These are phyloP conservation scores for Procavia capensis DNA, from an alignment of 2,113 vertebrate genomes.

Conservation along the genomic window DNA sequence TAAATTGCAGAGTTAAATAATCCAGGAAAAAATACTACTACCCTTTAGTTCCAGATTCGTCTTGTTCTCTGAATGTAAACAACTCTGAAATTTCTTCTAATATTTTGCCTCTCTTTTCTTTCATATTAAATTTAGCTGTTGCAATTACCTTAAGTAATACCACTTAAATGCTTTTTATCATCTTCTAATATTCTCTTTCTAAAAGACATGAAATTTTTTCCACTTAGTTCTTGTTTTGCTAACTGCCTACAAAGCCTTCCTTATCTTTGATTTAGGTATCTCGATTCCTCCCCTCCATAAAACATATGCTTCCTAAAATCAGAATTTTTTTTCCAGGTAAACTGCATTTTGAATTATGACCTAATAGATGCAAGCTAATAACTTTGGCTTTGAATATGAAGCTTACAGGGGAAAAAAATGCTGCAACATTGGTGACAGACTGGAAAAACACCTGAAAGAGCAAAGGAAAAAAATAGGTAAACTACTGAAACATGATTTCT, in stretches of 20 bases:
- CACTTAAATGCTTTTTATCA: neutral
- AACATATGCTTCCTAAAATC: neutral
- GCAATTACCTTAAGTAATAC: neutral
- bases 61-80: neutral
- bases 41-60: neutral
- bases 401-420: neutral
- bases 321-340: neutral
- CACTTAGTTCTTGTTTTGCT: neutral
- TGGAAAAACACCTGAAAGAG: neutral
- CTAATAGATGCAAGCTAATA: neutral
- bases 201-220: neutral
- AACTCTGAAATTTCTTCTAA: slow-evolving; percentile 6
- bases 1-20: neutral
- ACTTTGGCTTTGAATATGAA: neutral
- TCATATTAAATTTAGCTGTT: slow-evolving; percentile 35
- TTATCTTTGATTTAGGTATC: neutral
- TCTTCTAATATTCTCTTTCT: neutral
- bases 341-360: neutral
- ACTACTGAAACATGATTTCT: neutral
- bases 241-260: neutral
- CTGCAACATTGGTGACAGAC: neutral
- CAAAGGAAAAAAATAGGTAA: neutral
- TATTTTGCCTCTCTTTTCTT: neutral
- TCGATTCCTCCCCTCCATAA: neutral
- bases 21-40: neutral